Base-by-base conservation (phyloP, 30 jellyfish, hydroid and myxozoan genomes). In the Hydractinia echinata region DNA sequence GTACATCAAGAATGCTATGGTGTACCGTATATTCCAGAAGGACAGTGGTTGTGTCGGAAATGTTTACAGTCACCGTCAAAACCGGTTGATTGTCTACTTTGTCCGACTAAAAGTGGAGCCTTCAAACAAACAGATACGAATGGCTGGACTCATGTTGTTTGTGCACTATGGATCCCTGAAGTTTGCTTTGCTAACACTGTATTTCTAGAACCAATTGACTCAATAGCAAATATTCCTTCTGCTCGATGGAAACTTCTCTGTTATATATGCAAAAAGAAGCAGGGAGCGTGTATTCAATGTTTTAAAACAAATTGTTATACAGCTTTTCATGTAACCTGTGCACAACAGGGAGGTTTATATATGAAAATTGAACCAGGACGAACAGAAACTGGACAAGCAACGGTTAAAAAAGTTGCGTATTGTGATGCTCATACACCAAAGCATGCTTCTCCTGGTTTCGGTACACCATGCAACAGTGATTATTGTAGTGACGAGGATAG, bases 1-100 rank as follows among this genome's bases (percentile, higher is more conserved):
- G 99, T 95, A 10, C 99, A 95, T 48, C 99, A 95, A 67, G 99
- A 95, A 55, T 95, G 99, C 81, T 95, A 95, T 81, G 99, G 99
- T 69, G 97, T 95, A 30, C 99, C 99, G 8, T 95, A 89, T 62
- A 90, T 95, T 67, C 99, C 99, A 21, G 99, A 95, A 80, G 99
- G 97, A 48, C 96, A 89, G 81, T 95, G 99, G 99, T 83, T 95
- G 49, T 95, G 99, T 77, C 87, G 96, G n/a, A 92, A 90, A 11
- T 95, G 99, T 68, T 84, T 86, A 61, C 96, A 86, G 76, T 89
- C 99, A 10, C 99, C 99, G 18, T 95, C 99, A 1, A 89, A 82
- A 76, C 96, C 97, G 8, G 97, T 95, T 9, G 95, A 84, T 49
- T 95, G 99, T 83, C 94, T 84, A 16, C 72, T 95, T 54, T 95